phyloP scores from a whole-genome alignment of 2,113 vertebrate species.

The Pipa parva region DNA sequence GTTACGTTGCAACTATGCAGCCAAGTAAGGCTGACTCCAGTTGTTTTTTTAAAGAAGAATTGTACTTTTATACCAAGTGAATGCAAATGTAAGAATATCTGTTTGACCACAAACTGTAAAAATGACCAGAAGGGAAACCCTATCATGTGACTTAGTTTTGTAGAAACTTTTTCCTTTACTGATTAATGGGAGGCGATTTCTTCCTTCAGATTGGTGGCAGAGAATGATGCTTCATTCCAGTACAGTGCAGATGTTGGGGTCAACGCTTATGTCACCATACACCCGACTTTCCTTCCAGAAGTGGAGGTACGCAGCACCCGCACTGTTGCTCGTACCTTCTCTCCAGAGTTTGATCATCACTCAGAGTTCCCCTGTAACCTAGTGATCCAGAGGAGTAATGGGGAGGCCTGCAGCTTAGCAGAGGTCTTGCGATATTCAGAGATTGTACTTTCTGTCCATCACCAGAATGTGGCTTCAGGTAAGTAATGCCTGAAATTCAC shows the following conservation, averaged over 20 bases:
- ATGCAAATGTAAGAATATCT: too few species aligned
- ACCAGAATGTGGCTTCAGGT: constrained; percentile 67
- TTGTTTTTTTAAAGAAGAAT: too few species aligned
- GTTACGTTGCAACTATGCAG: too few species aligned
- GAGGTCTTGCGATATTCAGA: constrained; percentile 74
- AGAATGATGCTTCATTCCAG: constrained; percentile 62
- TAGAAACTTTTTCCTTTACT: too few species aligned
- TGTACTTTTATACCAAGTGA: too few species aligned
- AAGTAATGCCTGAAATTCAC: constrained; percentile 4
- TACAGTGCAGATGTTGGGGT: constrained; percentile 72
- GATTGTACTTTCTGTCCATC: constrained; percentile 77
- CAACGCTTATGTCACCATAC: constrained; percentile 72
- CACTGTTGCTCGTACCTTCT: constrained; percentile 73
- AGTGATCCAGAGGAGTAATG: constrained; percentile 64
- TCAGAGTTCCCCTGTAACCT: constrained; percentile 72
- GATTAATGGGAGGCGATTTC: not conserved
- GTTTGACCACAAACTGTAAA: too few species aligned
- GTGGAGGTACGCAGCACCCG: constrained; percentile 61
- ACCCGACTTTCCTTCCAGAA: constrained; percentile 75
- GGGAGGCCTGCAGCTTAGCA: constrained; percentile 79
- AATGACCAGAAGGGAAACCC: too few species aligned
- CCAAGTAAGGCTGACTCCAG: too few species aligned
- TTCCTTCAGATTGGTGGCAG: constrained; percentile 66
- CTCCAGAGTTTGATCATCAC: constrained; percentile 80
- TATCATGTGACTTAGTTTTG: too few species aligned